Base-by-base conservation (phyloP, 2,797 vertebrate genomes). In the Dromococcyx pavoninus region DNA sequence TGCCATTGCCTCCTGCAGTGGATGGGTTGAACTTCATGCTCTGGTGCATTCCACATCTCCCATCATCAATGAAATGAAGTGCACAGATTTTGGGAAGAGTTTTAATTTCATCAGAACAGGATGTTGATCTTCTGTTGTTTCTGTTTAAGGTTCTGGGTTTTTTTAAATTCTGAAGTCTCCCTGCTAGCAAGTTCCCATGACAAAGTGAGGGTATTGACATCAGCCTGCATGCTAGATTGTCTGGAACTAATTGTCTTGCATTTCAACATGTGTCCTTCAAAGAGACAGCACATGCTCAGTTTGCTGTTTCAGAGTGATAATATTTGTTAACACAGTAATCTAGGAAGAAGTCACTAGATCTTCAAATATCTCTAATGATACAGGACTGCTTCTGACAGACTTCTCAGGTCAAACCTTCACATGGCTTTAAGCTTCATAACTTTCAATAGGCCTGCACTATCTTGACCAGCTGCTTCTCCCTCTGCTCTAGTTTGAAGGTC, bases 61-160 rank as follows among this genome's bases (percentile, higher is more conserved):
- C 11, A 9, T 1, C 2, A 39, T 16, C 61, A 33, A 19, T n/a
- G 32, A 57, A 51, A 37, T 1, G 0, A 28, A 46, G 48, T 1
- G 1, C 46, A 28, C 21, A 32, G 69, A 32, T 69, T 37, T 2
- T 7, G 13, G 32, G 32, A 17, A 72, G 13, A 28, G 43, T 21
- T 66, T 37, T 35, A 50, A 25, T 50, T 46, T 46, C 19, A 22
- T 67, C 56, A 80, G 35, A 92, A 76, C 35, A 44, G 27, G 19
- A n/a, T 4, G 9, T 0, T 8, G 13, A 73, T 17, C 27, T 72
- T 5, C 27, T 58, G 85, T 37, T 21, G 9, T 24, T 66, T 17
- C 17, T 53, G 7, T 27, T 32, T 43, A 10, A 10, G 46, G 44
- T 44, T 13, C 30, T 19, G n/a, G 17, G 5, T 13, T 8, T 37